phyloP scores from a whole-genome alignment of 2,888 invertebrate species.

The Steinernema scapterisci region DNA sequence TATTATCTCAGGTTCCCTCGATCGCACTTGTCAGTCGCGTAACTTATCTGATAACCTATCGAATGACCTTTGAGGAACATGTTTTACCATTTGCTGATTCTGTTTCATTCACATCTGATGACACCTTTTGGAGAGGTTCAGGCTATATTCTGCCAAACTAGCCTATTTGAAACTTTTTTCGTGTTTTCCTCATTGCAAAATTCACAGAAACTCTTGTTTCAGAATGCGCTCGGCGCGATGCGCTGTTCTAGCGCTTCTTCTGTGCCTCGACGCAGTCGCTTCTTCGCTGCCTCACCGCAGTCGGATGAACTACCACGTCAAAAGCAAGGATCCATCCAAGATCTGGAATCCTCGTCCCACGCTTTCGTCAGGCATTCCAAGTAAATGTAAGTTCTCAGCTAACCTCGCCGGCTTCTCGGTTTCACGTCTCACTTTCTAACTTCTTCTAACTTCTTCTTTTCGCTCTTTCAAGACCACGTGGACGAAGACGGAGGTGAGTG shows the following conservation, averaged over 20 bases:
- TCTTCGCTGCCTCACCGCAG: not conserved
- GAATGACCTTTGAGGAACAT: too few relatives aligned
- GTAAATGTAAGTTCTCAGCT: conserved; percentile 8
- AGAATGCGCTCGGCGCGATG: conserved; percentile 5
- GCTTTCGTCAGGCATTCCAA: not conserved
- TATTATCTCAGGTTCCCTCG: too few relatives aligned
- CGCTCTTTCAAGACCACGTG: not conserved
- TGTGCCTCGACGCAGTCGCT: not conserved
- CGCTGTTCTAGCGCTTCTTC: not conserved
- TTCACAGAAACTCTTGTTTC: conserved; percentile 2
- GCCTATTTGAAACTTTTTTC: too few relatives aligned
- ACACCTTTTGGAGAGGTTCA: too few relatives aligned
- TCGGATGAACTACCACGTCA: not conserved
- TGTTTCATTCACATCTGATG: too few relatives aligned
- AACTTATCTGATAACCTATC: too few relatives aligned
- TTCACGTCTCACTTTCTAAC: not conserved
- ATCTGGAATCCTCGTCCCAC: too few relatives aligned
- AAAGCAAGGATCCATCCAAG: too few relatives aligned
- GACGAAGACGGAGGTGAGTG: conserved; percentile 17
- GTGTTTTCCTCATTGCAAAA: too few relatives aligned
- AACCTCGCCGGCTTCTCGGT: not conserved
- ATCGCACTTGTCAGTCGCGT: too few relatives aligned
- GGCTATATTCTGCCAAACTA: too few relatives aligned
- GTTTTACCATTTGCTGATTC: too few relatives aligned
- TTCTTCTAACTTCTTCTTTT: conserved; percentile 16